These are phyloP conservation scores for Papilio xuthus DNA, from an alignment of 1,140 invertebrate species.

Conservation along the genomic window DNA sequence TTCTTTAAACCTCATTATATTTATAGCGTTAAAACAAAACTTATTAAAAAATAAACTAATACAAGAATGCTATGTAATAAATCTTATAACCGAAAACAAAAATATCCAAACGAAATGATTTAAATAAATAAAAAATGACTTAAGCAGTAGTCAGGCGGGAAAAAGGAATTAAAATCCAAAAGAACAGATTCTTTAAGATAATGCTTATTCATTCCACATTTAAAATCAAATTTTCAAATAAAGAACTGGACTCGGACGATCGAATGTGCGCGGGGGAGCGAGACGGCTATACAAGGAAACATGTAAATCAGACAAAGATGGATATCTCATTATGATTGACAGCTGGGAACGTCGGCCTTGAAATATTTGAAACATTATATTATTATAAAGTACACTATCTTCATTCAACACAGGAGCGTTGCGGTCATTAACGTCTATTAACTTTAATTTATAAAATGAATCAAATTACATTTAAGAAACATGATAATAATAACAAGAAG, in stretches of 20 bases:
- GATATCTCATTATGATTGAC: slow-evolving; percentile 81
- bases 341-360: slow-evolving; percentile 81
- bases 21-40: slow-evolving; percentile 44
- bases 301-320: slow-evolving; percentile 68
- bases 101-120: slow-evolving; percentile 54
- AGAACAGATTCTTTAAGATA: slow-evolving; percentile 79
- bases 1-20: slow-evolving; percentile 1
- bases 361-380: slow-evolving; percentile 82
- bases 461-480: neutral
- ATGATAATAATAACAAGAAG: too few species aligned
- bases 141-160: slow-evolving; percentile 70
- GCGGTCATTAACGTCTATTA: slow-evolving; percentile 52
- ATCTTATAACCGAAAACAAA: slow-evolving; percentile 44
- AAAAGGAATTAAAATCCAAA: slow-evolving; percentile 80
- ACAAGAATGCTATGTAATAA: slow-evolving; percentile 28
- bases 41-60: slow-evolving; percentile 15
- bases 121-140: slow-evolving; percentile 60
- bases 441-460: slow-evolving; percentile 29
- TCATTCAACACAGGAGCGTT: slow-evolving; percentile 60
- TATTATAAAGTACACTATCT: slow-evolving; percentile 82
- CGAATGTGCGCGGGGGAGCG: slow-evolving; percentile 61
- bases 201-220: slow-evolving; percentile 82
- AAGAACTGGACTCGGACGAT: slow-evolving; percentile 75
- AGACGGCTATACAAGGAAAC: slow-evolving; percentile 53
- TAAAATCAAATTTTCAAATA: slow-evolving; percentile 82